phyloP scores from a whole-genome alignment of 2,797 vertebrate genomes.

The Xenentodon cancila region DNA sequence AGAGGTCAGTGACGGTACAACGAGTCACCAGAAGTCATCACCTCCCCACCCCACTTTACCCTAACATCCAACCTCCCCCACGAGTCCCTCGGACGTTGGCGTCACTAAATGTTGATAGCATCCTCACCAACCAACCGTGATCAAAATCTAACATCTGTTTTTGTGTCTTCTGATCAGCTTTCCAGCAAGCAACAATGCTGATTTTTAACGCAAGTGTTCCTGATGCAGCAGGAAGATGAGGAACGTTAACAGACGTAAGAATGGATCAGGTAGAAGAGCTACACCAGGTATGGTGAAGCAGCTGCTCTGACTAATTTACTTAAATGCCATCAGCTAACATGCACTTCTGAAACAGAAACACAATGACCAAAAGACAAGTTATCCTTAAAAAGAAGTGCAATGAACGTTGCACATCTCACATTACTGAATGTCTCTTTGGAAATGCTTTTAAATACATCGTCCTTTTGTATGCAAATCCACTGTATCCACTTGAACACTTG shows the following conservation, averaged over 20 bases:
- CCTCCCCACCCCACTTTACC: neutral
- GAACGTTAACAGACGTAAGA: constrained; percentile 5
- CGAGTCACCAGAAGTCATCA: no score
- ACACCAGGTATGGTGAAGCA: neutral
- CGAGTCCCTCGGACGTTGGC: neutral
- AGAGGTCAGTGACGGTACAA: no score
- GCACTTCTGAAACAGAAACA: constrained; percentile 3
- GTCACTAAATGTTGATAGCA: constrained; percentile 33
- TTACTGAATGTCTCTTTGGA: no score
- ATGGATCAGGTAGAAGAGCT: constrained; percentile 1
- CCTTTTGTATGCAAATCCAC: constrained; percentile 39
- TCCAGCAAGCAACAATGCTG: constrained; percentile 9
- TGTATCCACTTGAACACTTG: constrained; percentile 34
- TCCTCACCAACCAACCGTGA: constrained; percentile 30
- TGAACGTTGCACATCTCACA: neutral
- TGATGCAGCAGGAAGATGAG: neutral
- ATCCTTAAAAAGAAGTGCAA: neutral
- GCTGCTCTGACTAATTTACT: neutral
- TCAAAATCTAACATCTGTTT: constrained; percentile 52
- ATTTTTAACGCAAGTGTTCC: no score
- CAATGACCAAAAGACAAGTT: neutral
- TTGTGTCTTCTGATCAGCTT: constrained; percentile 15
- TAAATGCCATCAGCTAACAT: neutral
- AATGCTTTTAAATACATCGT: constrained; percentile 10
- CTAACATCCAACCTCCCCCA: neutral